These are phyloP conservation scores for Notocelia uddmanniana DNA, from an alignment of 2,888 invertebrate species.

Conservation along the genomic window DNA sequence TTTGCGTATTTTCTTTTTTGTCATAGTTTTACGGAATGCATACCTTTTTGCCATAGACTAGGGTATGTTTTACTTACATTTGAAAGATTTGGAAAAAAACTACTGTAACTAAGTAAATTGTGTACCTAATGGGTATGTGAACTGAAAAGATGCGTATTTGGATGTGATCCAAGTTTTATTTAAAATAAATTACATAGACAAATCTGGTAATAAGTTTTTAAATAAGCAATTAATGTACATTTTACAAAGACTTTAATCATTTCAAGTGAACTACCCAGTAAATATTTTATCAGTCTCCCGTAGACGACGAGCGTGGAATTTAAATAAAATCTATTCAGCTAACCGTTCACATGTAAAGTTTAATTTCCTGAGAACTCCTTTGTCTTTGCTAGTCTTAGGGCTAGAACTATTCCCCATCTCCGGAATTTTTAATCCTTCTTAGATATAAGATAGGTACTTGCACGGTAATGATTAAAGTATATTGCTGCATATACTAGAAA, in stretches of 20 bases:
- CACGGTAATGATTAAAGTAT: neutral
- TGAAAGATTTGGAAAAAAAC: too few species aligned
- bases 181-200: too few species aligned
- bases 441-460: conserved; percentile 35
- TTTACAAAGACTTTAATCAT: neutral
- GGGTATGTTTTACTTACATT: too few species aligned
- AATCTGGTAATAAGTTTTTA: neutral
- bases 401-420: conserved; percentile 49
- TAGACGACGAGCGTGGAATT: conserved; percentile 42
- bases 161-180: too few species aligned
- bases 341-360: conserved; percentile 62
- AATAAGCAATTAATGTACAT: neutral
- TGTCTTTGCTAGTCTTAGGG: conserved; percentile 60
- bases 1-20: conserved; percentile 15
- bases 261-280: neutral
- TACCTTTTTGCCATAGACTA: neutral
- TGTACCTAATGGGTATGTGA: too few species aligned
- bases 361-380: conserved; percentile 66
- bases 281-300: conserved; percentile 25
- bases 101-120: too few species aligned
- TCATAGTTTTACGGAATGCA: conserved; percentile 1
- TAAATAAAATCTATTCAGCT: conserved; percentile 51
- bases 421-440: conserved; percentile 13
- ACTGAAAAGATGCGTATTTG: too few species aligned
- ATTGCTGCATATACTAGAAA: neutral